Base-by-base conservation (phyloP, 2,113 vertebrate species). In the Hemiscyllium ocellatum region DNA sequence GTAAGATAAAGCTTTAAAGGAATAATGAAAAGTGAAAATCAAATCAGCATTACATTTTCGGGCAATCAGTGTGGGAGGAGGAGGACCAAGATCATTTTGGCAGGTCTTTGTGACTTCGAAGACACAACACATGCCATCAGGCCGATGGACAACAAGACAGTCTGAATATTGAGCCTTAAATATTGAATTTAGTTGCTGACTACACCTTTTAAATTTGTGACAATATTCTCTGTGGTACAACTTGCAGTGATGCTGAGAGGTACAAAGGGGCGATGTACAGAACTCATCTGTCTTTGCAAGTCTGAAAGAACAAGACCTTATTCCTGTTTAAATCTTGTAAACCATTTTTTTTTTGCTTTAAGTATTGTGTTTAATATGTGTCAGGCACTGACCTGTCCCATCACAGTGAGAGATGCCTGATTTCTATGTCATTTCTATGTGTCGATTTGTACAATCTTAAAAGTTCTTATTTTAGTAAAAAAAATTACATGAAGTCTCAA, bases 381-480 rank as follows among this genome's bases (percentile, higher is more conserved):
- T 66, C 89, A 19, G 89, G 89, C 61, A 24, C 61, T 66, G 56
- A 66, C 61, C 56, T 91, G 89, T 91, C 89, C 89, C 89, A 91
- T 37, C 33, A 66, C 56, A 37, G 89, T 93, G 89, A 93, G 61
- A 93, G n/a, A 93, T 93, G 89, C 19, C 89, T 93, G 61, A 93
- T 93, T 65, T 93, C 89, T 93, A 93, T 20, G 33, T 93, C 89
- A 93, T 93, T 93, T 93, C 89, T 93, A 93, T 93, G 89, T 93
- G 89, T 93, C 89, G 6, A 93, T 93, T 93, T 93, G 89, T 93
- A 93, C 89, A 93, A 93, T 93, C 89, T 93, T 93, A 93, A 93
- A 93, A 66, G 89, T 93, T 93, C 89, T 93, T 93, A 93, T 93
- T 93, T 93, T 93, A 93, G 89, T 93, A 93, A 93, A 93, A 90